Conservation (phyloP, 1,140 invertebrate genomes). For the Cydia pomonella region DNA sequence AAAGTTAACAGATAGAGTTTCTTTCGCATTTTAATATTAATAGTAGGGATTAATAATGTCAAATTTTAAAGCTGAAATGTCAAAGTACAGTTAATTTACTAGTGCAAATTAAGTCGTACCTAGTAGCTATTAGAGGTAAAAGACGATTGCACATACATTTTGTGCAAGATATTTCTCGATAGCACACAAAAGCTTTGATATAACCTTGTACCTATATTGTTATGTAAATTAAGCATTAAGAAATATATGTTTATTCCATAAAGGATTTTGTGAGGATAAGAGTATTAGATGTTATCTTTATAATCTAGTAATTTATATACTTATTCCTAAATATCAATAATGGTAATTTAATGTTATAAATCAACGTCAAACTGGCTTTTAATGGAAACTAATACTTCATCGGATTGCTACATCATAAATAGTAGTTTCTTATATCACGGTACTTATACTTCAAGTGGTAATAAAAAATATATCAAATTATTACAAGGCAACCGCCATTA, state of each 20-base stretch:
- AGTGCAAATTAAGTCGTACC: too few species aligned
- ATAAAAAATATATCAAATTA: constrained; percentile 1
- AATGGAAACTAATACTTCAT: background rate
- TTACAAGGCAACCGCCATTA: background rate
- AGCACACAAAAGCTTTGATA: background rate
- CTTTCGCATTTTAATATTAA: too few species aligned
- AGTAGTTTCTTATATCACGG: background rate
- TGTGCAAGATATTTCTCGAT: background rate
- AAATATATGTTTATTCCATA: background rate
- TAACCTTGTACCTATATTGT: background rate
- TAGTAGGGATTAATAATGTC: too few species aligned
- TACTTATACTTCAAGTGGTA: background rate
- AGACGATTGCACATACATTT: background rate
- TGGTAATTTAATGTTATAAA: background rate
- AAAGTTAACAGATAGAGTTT: too few species aligned
- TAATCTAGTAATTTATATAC: background rate
- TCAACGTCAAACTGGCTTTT: background rate
- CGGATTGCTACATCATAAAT: background rate
- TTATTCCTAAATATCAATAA: background rate
- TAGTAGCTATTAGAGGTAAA: background rate
- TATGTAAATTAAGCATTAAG: background rate
- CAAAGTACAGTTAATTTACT: too few species aligned
- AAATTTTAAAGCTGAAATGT: too few species aligned
- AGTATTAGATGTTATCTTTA: background rate
- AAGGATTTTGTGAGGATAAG: background rate